Percentiles rank a stretch among this genome's conserved stretches.
phyloP scores from a whole-genome alignment of 2,797 vertebrate species.

The Rallus crepitans region DNA sequence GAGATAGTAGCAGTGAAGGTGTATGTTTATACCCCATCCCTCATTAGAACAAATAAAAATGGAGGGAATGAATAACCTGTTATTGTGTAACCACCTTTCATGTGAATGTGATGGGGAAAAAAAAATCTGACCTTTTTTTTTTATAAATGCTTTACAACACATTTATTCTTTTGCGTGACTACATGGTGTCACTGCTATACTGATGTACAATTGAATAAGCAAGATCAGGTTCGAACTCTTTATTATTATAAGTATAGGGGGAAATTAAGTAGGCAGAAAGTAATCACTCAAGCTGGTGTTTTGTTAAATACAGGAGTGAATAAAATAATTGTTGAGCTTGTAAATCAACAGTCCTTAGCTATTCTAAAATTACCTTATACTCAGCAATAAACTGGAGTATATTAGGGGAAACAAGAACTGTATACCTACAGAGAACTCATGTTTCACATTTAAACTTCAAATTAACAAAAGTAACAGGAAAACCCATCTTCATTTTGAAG shows the following conservation, averaged over 20 bases:
- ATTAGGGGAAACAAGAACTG: background rate
- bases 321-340: slow-evolving; percentile 3
- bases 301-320: slow-evolving; percentile 2
- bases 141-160: background rate
- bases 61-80: background rate
- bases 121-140: background rate
- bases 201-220: background rate
- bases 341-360: background rate
- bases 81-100: background rate
- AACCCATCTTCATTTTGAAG: background rate
- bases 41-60: background rate
- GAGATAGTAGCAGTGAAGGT: background rate
- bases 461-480: background rate
- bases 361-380: background rate
- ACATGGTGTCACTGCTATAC: background rate
- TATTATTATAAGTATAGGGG: background rate
- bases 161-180: background rate
- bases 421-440: background rate
- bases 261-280: slow-evolving; percentile 14
- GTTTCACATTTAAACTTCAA: slow-evolving; percentile 15
- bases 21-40: background rate
- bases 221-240: background rate
- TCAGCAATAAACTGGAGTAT: background rate
- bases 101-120: rapidly evolving
- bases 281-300: background rate